Evolutionary conservation across 1,140 invertebrate species (phyloP), one percentile per base, ranked within the genome.

Genomic region (Hyphantria cunea): DNA sequence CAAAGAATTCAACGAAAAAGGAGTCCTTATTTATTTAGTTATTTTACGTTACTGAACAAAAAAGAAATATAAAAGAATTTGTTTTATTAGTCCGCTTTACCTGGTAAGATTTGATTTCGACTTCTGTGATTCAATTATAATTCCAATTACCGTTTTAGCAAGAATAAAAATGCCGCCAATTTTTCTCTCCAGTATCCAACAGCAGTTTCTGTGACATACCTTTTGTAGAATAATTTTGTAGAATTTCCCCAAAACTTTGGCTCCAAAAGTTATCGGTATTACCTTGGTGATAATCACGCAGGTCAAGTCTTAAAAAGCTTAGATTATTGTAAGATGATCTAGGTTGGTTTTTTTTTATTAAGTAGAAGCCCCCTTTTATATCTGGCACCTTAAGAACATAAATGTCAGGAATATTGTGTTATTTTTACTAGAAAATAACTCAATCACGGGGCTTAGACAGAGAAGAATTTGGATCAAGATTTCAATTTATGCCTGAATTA

Each of bases 81-180:
- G 47, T 59, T 49, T 49, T 41, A 5, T 17, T 42, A 56, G 32
- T 17, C 15, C 10, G 13, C 11, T 13, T 39, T 59, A 49, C 32
- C 55, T 49, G 55, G 45, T 0, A 0, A 59, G 45, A 48, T 33
- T 37, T 47, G 48, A 25, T 45, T 39, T 33, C 13, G 17, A 59
- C n/a, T 59, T 44, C 9, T 44, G 48, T 37, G 55, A 59, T 59
- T 49, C 48, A 59, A 59, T 59, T 59, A 48, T 49, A 49, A 59
- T 59, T 59, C 45, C 55, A 59, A 49, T 59, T 59, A 49, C 45
- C 55, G 14, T 59, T 31, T 49, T 39, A 9, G 15, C 34, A 49
- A n/a, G 49, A 39, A 49, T 58, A 41, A 58, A 56, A 56, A 47
- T 56, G 13, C 8, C 42, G 45, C 33, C 25, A 47, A 17, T 47